A percentile compares a stretch with the other conserved stretches of the same genome.
These are phyloP conservation scores for Amphiduros pacificus DNA, from an alignment of 2,888 invertebrate species.

Conservation along the genomic window DNA sequence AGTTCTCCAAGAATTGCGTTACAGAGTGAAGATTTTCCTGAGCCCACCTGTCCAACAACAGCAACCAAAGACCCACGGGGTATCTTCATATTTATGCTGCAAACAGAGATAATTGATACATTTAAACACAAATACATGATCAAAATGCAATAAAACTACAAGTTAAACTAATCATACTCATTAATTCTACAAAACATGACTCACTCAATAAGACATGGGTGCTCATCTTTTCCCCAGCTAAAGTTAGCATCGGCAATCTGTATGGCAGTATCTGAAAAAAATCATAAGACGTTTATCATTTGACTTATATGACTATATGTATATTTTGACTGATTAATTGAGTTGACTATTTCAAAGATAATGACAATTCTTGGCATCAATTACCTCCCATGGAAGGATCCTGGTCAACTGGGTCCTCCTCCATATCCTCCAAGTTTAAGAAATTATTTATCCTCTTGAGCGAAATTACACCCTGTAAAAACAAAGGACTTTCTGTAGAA, in stretches of 20 bases:
- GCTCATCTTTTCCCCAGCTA: conserved; percentile 43
- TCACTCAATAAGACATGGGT: conserved; percentile 42
- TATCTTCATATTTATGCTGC: conserved; percentile 75
- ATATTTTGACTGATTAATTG: too few relatives aligned
- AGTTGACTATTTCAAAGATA: too few relatives aligned
- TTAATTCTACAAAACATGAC: conserved; percentile 13
- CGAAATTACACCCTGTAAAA: conserved; percentile 45
- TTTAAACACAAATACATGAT: neutral
- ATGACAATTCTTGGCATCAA: too few relatives aligned
- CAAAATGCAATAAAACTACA: neutral
- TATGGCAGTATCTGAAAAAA: conserved; percentile 39
- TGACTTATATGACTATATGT: too few relatives aligned
- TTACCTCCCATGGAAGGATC: too few relatives aligned
- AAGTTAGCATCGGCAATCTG: conserved; percentile 48
- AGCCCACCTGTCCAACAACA: conserved; percentile 84
- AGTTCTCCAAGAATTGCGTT: conserved; percentile 53
- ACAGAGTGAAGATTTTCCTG: conserved; percentile 69
- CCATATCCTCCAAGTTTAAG: conserved; percentile 44
- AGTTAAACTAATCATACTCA: neutral
- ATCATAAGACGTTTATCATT: too few relatives aligned
- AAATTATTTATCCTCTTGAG: conserved; percentile 48
- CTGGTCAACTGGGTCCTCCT: conserved; percentile 34
- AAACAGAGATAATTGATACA: conserved; percentile 2
- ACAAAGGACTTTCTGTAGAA: too few relatives aligned
- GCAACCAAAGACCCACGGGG: conserved; percentile 74